Evolutionary conservation across 2,888 invertebrate species (phyloP).

Genomic region (Drosophila merina): DNA sequence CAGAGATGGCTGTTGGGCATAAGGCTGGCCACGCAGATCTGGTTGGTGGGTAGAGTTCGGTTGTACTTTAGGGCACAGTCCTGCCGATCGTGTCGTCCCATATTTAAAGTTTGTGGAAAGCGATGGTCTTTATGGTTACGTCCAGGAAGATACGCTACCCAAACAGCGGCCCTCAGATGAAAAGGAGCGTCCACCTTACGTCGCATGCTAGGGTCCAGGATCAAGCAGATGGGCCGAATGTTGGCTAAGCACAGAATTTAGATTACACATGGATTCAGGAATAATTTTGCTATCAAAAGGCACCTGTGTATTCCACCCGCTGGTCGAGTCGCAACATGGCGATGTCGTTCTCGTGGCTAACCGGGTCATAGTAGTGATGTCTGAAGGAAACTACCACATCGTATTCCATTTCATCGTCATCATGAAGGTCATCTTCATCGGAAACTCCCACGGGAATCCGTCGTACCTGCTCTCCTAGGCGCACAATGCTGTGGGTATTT

Average conservation of each 20-base stretch:
- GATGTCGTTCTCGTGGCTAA: not conserved
- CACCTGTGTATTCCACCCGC: not conserved
- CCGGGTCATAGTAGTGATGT: not conserved
- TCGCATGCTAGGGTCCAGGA: not conserved
- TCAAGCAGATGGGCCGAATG: not conserved
- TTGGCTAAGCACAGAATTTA: not conserved
- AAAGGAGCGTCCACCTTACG: not conserved
- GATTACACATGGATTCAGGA: not conserved
- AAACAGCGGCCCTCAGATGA: not conserved
- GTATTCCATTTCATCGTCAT: constrained; percentile 2
- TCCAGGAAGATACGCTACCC: not conserved
- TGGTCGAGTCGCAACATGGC: not conserved
- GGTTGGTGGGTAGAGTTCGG: not conserved
- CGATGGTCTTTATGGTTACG: not conserved
- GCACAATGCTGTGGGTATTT: constrained; percentile 2
- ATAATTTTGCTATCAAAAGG: not conserved
- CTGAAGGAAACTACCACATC: not conserved
- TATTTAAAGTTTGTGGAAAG: not conserved
- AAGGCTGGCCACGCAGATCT: not conserved
- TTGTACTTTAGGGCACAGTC: not conserved
- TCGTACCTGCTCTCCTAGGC: constrained; percentile 16
- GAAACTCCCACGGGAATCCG: too few relatives aligned
- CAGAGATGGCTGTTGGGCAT: not conserved
- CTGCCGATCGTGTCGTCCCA: not conserved
- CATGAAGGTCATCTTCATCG: not conserved